Evolutionary conservation across 2,888 invertebrate species (phyloP).

Genomic region (Pseudanteris insignis): DNA sequence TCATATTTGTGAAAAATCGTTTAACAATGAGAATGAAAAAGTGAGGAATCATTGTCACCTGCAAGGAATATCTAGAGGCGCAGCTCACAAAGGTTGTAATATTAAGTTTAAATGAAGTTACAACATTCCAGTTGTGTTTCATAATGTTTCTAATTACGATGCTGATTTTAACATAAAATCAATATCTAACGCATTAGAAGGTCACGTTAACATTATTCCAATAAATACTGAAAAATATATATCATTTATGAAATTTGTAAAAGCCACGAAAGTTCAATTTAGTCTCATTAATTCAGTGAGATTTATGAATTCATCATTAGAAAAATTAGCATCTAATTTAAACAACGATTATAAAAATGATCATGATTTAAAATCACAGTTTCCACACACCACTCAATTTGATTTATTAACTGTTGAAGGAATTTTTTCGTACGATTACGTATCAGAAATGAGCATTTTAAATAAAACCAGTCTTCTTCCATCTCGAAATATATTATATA

Average conservation of each 20-base stretch:
- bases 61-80: neutral
- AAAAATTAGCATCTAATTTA: neutral
- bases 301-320: neutral
- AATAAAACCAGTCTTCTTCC: too few species aligned
- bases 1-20: neutral
- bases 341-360: neutral
- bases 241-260: neutral
- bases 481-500: too few species aligned
- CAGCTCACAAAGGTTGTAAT: neutral
- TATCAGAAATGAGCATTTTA: too few species aligned
- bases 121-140: neutral
- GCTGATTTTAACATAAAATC: neutral
- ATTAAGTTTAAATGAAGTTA: neutral
- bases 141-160: conserved; percentile 1
- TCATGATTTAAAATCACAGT: too few species aligned
- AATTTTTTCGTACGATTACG: too few species aligned
- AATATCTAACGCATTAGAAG: neutral
- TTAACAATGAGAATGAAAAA: neutral
- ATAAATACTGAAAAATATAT: neutral
- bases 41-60: neutral
- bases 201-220: neutral
- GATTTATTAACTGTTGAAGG: too few species aligned
- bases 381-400: too few species aligned
- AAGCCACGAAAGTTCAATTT: neutral
- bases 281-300: neutral